These are phyloP conservation scores for Meiosimyza platycephala DNA, from an alignment of 2,888 invertebrate genomes.

Conservation along the genomic window DNA sequence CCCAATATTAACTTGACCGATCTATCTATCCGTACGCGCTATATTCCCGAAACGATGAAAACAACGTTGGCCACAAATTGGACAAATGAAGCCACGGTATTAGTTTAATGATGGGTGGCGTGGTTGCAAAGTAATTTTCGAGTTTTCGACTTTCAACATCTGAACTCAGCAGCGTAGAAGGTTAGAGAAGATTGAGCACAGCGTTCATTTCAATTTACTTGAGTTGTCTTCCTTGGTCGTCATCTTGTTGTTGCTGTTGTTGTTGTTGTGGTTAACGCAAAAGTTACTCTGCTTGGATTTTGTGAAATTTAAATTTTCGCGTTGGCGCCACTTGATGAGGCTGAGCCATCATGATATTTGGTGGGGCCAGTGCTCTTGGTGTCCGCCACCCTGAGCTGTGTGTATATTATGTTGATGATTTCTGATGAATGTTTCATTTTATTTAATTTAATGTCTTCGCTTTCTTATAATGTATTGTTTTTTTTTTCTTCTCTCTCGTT, in stretches of 20 bases:
- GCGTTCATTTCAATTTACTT: conserved; percentile 17
- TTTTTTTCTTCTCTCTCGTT: conserved; percentile 59
- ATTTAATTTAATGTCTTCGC: conserved; percentile 43
- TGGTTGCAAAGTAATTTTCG: conserved; percentile 55
- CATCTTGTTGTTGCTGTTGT: conserved; percentile 25
- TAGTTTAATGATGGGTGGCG: conserved; percentile 51
- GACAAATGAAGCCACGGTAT: conserved; percentile 54
- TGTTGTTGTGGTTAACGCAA: conserved; percentile 39
- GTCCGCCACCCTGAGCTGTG: conserved; percentile 35
- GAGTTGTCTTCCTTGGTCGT: neutral
- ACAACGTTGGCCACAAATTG: conserved; percentile 48
- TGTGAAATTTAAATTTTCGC: conserved; percentile 61
- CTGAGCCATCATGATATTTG: conserved; percentile 16
- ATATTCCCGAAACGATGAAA: neutral
- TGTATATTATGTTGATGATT: conserved; percentile 5
- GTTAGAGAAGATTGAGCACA: neutral
- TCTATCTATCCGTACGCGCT: neutral
- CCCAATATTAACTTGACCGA: neutral
- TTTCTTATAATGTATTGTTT: conserved; percentile 41
- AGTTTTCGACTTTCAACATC: conserved; percentile 59
- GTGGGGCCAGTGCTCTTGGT: conserved; percentile 40
- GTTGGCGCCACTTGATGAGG: conserved; percentile 62
- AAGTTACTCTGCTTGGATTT: conserved; percentile 34
- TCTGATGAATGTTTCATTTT: conserved; percentile 58
- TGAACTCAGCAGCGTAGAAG: conserved; percentile 51